A percentile compares a stretch with the other conserved stretches of the same genome.
phyloP scores from a whole-genome alignment of 1,140 invertebrate genomes.

The Temnothorax nylanderi region DNA sequence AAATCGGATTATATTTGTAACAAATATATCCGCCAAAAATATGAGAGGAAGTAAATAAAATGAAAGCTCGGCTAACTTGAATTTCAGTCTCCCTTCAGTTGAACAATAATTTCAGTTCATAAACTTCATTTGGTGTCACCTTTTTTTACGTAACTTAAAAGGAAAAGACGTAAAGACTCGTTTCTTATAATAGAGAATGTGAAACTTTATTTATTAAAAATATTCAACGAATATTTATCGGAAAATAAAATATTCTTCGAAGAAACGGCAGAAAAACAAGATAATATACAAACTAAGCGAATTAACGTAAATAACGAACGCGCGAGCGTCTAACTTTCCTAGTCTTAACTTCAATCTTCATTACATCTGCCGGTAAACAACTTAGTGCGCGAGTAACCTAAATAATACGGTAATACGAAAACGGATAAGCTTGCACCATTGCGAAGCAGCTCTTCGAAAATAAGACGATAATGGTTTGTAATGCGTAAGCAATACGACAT shows the following conservation, averaged over 20 bases:
- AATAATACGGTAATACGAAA: slow-evolving; percentile 48
- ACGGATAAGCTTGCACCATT: slow-evolving; percentile 12
- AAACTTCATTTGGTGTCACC: neutral
- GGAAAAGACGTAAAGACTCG: neutral
- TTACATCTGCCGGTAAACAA: slow-evolving; percentile 51
- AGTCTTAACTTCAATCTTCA: slow-evolving; percentile 48
- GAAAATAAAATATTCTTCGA: neutral
- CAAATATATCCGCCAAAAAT: neutral
- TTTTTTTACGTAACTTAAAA: neutral
- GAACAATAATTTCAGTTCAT: slow-evolving; percentile 2
- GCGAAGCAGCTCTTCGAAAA: slow-evolving; percentile 40
- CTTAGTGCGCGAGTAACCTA: slow-evolving; percentile 42
- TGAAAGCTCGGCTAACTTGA: neutral
- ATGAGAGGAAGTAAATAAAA: neutral
- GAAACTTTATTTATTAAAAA: neutral
- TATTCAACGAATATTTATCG: neutral
- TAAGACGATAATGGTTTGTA: slow-evolving; percentile 22
- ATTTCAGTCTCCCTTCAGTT: neutral
- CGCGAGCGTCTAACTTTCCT: slow-evolving; percentile 21
- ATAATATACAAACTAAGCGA: slow-evolving; percentile 10
- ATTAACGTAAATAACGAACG: slow-evolving; percentile 50
- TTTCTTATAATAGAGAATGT: neutral
- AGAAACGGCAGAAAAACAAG: neutral
- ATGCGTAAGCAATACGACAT: slow-evolving; percentile 26
- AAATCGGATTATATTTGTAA: neutral